phyloP scores from a whole-genome alignment of 1,140 invertebrate genomes.

The Drosophila aff. region DNA sequence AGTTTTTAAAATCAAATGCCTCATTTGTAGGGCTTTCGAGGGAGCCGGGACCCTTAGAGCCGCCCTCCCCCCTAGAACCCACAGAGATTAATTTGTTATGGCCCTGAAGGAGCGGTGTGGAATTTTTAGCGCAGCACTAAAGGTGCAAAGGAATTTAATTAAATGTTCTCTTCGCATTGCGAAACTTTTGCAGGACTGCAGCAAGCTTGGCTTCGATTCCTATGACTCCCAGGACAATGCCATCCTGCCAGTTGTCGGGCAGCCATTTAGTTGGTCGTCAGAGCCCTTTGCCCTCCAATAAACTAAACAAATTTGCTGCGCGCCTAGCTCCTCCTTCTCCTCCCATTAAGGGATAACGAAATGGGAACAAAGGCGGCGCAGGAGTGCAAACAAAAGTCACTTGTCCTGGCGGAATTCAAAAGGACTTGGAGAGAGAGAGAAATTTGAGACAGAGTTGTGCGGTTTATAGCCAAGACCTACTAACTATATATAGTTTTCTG shows the following conservation, averaged over 20 bases:
- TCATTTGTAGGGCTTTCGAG: conserved; percentile 68
- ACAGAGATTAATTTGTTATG: conserved; percentile 82
- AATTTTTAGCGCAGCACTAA: conserved; percentile 83
- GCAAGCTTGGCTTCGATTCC: conserved; percentile 2
- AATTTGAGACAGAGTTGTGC: background rate
- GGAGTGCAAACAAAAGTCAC: conserved; percentile 21
- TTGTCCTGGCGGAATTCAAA: conserved; percentile 15
- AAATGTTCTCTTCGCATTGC: conserved; percentile 70
- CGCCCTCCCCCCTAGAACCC: conserved; percentile 31
- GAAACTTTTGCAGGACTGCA: conserved; percentile 66
- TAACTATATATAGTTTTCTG: background rate
- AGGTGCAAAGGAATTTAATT: conserved; percentile 84
- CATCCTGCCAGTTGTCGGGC: conserved; percentile 43
- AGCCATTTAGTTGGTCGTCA: conserved; percentile 42
- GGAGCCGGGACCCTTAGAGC: background rate
- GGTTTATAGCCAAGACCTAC: background rate
- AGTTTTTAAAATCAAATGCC: conserved; percentile 80
- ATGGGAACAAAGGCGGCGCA: conserved; percentile 17
- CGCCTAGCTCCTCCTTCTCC: conserved; percentile 4
- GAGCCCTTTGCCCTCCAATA: conserved; percentile 47
- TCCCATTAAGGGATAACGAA: conserved; percentile 13
- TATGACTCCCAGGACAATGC: conserved; percentile 37
- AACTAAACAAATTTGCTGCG: conserved; percentile 70
- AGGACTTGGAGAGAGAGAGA: background rate
- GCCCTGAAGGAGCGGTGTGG: conserved; percentile 50